phyloP scores from a whole-genome alignment of 2,888 invertebrate species.

The Escarpia spicata region DNA sequence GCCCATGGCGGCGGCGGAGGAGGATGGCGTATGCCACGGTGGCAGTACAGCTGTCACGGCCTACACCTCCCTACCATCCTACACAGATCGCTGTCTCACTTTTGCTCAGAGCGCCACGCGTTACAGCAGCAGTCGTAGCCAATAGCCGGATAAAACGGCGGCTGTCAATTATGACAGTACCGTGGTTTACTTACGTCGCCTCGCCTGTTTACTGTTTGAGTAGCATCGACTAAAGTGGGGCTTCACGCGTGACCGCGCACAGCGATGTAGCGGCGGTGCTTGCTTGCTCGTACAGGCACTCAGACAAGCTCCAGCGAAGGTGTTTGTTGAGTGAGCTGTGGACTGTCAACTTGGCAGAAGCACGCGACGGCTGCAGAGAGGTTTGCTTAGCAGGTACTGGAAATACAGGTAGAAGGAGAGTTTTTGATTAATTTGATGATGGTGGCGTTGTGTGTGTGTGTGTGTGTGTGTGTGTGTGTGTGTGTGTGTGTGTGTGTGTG shows the following conservation, averaged over 20 bases:
- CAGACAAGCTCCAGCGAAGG: not conserved
- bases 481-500: too few species aligned
- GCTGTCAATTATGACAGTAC: not conserved
- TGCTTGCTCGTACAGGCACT: not conserved
- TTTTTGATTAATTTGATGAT: too few species aligned
- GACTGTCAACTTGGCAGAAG: not conserved
- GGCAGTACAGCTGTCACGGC: constrained; percentile 24
- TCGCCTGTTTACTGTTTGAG: not conserved
- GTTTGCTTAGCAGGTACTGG: too few species aligned
- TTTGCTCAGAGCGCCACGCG: not conserved
- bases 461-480: too few species aligned
- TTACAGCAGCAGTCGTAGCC: not conserved
- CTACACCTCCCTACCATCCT: not conserved
- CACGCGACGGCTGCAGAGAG: too few species aligned
- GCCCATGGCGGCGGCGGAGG: not conserved
- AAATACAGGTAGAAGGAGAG: too few species aligned
- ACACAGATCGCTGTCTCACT: not conserved
- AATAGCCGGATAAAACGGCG: not conserved
- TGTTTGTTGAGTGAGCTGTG: not conserved
- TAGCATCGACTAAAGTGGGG: not conserved
- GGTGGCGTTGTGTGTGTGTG: too few species aligned
- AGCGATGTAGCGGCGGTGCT: not conserved
- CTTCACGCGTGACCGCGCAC: not conserved
- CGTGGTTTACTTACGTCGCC: not conserved
- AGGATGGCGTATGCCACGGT: not conserved